Percentiles rank a stretch among this genome's conserved stretches.
Evolutionary conservation across 2,113 vertebrate genomes (phyloP).

Genomic region (Bos indicus): DNA sequence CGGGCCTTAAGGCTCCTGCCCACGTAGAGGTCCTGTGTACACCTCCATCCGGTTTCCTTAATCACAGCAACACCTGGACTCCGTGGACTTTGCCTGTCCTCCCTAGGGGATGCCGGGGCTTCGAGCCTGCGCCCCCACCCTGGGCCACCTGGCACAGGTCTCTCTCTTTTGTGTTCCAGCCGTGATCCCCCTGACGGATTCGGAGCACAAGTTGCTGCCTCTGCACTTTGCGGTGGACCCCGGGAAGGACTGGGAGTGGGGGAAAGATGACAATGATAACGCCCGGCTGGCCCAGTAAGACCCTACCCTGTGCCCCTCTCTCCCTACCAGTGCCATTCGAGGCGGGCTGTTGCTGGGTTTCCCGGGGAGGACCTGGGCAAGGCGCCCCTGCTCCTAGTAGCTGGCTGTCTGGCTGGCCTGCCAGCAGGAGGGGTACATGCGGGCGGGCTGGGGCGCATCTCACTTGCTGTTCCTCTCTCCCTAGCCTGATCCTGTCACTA

Average conservation of each 20-base stretch:
- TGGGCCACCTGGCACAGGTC: not conserved
- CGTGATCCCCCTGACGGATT: conserved; percentile 97
- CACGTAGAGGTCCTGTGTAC: not conserved
- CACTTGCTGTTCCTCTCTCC: conserved; percentile 12
- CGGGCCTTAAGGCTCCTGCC: not conserved
- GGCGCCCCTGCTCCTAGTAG: not conserved
- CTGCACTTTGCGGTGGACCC: conserved; percentile 99
- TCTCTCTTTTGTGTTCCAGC: conserved; percentile 83
- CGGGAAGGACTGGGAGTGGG: conserved; percentile 98
- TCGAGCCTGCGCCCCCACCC: not conserved
- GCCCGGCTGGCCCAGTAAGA: conserved; percentile 95
- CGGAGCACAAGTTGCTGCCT: conserved; percentile 97
- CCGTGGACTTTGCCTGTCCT: not conserved
- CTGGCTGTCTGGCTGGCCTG: not conserved
- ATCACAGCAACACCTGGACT: not conserved
- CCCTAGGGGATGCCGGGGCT: not conserved
- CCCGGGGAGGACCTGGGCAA: not conserved
- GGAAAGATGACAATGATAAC: conserved; percentile 95
- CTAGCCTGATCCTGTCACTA: conserved; percentile 96
- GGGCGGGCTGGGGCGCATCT: not conserved
- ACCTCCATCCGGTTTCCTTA: not conserved
- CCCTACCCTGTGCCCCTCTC: not conserved
- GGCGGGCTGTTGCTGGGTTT: not conserved
- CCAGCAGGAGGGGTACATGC: fast-evolving
- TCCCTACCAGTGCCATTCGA: fast-evolving